These are phyloP conservation scores for Germaria angustata DNA, from an alignment of 2,888 invertebrate species.

Conservation along the genomic window DNA sequence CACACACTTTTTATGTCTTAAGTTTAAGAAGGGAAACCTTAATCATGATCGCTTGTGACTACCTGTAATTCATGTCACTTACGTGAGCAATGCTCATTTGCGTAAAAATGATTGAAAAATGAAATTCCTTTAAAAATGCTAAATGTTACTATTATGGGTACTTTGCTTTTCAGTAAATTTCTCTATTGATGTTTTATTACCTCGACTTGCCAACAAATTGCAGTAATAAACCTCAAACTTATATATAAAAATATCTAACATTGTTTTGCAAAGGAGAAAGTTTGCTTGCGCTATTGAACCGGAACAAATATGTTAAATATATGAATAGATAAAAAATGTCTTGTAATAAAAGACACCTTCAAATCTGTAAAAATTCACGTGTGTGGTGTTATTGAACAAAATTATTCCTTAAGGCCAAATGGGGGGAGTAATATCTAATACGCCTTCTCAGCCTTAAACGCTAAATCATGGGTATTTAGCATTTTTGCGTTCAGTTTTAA, in stretches of 20 bases:
- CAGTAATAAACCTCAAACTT: slow-evolving; percentile 6
- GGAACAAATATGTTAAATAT: background rate
- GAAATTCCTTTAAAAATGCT: too few relatives aligned
- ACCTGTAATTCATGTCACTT: too few relatives aligned
- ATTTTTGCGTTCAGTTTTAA: slow-evolving; percentile 4
- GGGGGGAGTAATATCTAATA: background rate
- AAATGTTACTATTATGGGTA: too few relatives aligned
- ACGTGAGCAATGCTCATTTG: too few relatives aligned
- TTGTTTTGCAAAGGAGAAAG: background rate
- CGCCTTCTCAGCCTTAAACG: background rate
- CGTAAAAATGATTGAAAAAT: too few relatives aligned
- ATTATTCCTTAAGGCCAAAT: background rate
- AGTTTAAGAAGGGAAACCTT: too few relatives aligned
- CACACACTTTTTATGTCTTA: too few relatives aligned
- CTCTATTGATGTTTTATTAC: background rate
- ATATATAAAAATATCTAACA: background rate
- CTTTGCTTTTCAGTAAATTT: background rate
- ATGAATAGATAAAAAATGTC: background rate
- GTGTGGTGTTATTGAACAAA: background rate
- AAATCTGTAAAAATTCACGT: slow-evolving; percentile 2
- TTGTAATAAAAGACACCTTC: background rate
- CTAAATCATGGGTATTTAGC: background rate
- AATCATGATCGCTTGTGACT: too few relatives aligned
- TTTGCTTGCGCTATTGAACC: background rate
- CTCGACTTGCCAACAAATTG: background rate